These are phyloP conservation scores for Amphimallon solstitiale DNA, from an alignment of 2,888 invertebrate species.

Conservation along the genomic window DNA sequence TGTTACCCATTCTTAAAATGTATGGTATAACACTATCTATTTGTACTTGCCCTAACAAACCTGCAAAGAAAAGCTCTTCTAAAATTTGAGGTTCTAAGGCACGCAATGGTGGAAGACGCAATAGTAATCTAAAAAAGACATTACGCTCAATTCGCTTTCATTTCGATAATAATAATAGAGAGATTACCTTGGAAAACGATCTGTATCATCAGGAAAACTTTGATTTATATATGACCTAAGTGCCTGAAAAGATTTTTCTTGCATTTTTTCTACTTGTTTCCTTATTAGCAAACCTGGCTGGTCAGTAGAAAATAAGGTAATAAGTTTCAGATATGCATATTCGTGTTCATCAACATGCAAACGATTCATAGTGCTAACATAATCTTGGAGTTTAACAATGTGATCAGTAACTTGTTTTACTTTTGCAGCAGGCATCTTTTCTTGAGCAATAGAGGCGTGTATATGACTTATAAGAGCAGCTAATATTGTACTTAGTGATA, in stretches of 20 bases:
- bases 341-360: slow-evolving; percentile 84
- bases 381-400: slow-evolving; percentile 80
- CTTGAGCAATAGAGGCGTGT: slow-evolving; percentile 77
- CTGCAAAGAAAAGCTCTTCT: slow-evolving; percentile 93
- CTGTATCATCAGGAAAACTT: slow-evolving; percentile 64
- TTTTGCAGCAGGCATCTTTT: slow-evolving; percentile 80
- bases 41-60: slow-evolving; percentile 90
- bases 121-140: slow-evolving; percentile 65
- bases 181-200: slow-evolving; percentile 68
- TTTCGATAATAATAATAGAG: no score
- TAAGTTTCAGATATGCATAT: slow-evolving; percentile 87
- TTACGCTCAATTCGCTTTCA: no score
- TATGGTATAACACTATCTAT: slow-evolving; percentile 96
- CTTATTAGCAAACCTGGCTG: slow-evolving; percentile 65
- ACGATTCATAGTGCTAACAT: slow-evolving; percentile 77
- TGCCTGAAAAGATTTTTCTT: slow-evolving; percentile 71
- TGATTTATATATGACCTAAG: slow-evolving; percentile 64
- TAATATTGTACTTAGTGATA: slow-evolving; percentile 83
- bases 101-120: slow-evolving; percentile 78
- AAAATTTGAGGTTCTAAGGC: slow-evolving; percentile 79
- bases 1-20: slow-evolving; percentile 72
- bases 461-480: slow-evolving; percentile 85
- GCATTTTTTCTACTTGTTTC: slow-evolving; percentile 69
- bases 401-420: slow-evolving; percentile 78
- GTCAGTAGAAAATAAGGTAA: slow-evolving; percentile 72